Percentiles rank a stretch among this genome's conserved stretches.
Evolutionary conservation across 1,140 invertebrate genomes (phyloP).

Genomic region (Gonatopus flavifemur): DNA sequence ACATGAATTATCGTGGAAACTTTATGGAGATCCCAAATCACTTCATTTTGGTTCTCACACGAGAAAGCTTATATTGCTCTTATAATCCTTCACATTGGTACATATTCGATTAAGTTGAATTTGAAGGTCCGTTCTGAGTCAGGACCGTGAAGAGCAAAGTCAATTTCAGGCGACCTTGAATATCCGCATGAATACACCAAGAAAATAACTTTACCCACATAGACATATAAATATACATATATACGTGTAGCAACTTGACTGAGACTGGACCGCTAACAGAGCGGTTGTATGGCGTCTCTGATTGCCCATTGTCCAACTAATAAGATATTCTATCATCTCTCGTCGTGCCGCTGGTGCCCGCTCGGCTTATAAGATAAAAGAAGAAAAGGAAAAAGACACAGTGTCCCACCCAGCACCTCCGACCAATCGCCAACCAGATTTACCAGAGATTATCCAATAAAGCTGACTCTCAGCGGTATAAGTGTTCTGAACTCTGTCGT

Average conservation of each 20-base stretch:
- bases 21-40: too few species aligned
- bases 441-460: conserved; percentile 34
- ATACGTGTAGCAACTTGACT: conserved; percentile 13
- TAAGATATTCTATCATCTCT: conserved; percentile 54
- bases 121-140: too few species aligned
- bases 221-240: conserved; percentile 27
- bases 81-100: too few species aligned
- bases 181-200: conserved; percentile 14
- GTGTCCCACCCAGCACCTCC: conserved; percentile 14
- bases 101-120: too few species aligned
- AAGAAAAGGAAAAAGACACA: too few species aligned
- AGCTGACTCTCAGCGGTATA: neutral
- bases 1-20: too few species aligned
- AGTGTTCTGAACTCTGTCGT: conserved; percentile 2
- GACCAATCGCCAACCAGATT: conserved; percentile 37
- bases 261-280: conserved; percentile 44
- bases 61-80: too few species aligned
- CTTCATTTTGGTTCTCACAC: too few species aligned
- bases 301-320: conserved; percentile 56
- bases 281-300: conserved; percentile 48
- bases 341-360: conserved; percentile 30
- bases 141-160: too few species aligned
- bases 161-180: conserved; percentile 29
- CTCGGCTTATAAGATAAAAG: conserved; percentile 22
- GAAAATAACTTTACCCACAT: too few species aligned